These are phyloP conservation scores for Celastrina argiolus DNA, from an alignment of 2,888 invertebrate genomes.

Conservation along the genomic window DNA sequence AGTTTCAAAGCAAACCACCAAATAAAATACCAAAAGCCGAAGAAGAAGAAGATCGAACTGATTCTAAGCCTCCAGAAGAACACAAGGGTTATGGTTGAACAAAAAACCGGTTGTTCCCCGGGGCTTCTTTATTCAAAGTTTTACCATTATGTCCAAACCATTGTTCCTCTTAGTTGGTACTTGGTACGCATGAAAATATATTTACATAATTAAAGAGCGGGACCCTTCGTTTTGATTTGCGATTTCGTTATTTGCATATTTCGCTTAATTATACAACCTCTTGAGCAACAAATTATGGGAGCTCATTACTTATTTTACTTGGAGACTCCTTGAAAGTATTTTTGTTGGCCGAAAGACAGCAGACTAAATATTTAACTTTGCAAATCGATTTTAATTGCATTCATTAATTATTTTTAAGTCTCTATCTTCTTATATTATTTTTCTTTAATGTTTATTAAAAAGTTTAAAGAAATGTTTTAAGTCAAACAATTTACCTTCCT, in stretches of 20 bases:
- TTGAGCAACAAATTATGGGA: conserved; percentile 28
- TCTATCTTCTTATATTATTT: background rate
- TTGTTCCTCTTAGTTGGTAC: conserved; percentile 69
- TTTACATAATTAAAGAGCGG: conserved; percentile 74
- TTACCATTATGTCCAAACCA: conserved; percentile 60
- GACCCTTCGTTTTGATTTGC: conserved; percentile 65
- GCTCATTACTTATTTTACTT: conserved; percentile 19
- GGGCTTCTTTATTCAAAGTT: conserved; percentile 65
- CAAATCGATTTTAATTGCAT: background rate
- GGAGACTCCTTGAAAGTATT: background rate
- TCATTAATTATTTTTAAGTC: background rate
- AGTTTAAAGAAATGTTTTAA: too few species aligned
- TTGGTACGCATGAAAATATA: conserved; percentile 71
- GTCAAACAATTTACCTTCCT: too few species aligned
- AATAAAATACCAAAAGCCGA: too few species aligned
- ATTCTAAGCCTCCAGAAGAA: background rate
- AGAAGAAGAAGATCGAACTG: too few species aligned
- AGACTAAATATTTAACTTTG: background rate
- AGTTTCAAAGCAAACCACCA: too few species aligned
- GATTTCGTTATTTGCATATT: conserved; percentile 66
- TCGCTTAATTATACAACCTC: conserved; percentile 51
- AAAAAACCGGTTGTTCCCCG: conserved; percentile 46
- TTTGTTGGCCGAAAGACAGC: background rate
- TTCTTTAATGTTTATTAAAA: background rate
- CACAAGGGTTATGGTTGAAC: conserved; percentile 3